Conservation (phyloP, 2,113 vertebrate species). For the Sialia sialis region DNA sequence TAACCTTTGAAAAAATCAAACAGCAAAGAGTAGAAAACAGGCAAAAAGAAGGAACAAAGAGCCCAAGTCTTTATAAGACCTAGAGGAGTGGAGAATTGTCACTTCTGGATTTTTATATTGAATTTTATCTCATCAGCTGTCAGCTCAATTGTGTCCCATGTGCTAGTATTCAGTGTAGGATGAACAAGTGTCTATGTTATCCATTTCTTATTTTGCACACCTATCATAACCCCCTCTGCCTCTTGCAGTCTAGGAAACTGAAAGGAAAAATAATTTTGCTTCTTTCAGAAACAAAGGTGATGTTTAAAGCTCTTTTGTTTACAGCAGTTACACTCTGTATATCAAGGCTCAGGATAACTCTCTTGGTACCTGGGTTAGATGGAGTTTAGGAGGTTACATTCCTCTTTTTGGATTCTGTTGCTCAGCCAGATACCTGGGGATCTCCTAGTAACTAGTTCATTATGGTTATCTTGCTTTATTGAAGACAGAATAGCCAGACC, state of each 20-base stretch:
- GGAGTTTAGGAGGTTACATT: not conserved
- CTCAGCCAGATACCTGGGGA: not conserved
- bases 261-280: not conserved
- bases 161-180: not conserved
- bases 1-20: not conserved
- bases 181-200: not conserved
- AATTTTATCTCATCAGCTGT: not conserved
- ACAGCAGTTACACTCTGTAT: not conserved
- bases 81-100: not conserved
- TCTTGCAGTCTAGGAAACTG: not conserved
- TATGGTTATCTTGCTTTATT: not conserved
- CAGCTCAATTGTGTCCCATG: not conserved
- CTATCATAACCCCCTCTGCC: not conserved
- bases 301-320: not conserved
- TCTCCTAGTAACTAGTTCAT: not conserved
- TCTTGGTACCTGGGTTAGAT: not conserved
- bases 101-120: not conserved
- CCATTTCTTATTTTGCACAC: not conserved
- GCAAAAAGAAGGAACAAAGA: not conserved
- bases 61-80: not conserved
- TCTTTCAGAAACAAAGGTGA: not conserved
- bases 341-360: not conserved
- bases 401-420: not conserved
- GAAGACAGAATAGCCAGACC: not conserved
- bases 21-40: not conserved